Percentiles rank a stretch among this genome's conserved stretches.
Conservation (phyloP, 1,140 invertebrate genomes). For the Lepidostoma basale region DNA sequence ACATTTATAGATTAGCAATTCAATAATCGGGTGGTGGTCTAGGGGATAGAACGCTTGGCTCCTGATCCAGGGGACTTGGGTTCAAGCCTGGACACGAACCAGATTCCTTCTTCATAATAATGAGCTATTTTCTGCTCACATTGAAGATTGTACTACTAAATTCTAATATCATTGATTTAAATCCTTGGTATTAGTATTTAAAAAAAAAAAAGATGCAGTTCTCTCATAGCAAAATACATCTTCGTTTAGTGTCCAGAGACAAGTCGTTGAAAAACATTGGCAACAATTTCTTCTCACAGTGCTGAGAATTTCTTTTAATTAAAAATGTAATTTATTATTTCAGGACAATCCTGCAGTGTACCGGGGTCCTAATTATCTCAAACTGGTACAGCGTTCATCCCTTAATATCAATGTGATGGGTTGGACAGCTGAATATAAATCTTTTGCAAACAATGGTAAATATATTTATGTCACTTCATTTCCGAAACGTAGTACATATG, state of each 20-base stretch:
- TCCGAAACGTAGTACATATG: too few species aligned
- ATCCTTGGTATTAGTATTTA: not conserved
- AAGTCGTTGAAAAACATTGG: too few species aligned
- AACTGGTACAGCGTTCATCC: slow-evolving; percentile 27
- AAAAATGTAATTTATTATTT: too few species aligned
- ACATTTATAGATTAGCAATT: too few species aligned
- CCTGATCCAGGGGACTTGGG: too few species aligned
- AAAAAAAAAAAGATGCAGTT: not conserved
- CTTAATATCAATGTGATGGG: slow-evolving; percentile 22
- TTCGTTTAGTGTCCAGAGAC: too few species aligned
- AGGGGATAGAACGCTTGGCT: too few species aligned
- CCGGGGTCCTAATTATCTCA: slow-evolving; percentile 9
- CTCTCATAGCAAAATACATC: not conserved
- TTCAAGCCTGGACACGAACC: too few species aligned
- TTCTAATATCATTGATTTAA: not conserved
- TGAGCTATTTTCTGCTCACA: too few species aligned
- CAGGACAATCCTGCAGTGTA: not conserved
- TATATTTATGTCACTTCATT: not conserved
- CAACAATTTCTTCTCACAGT: too few species aligned
- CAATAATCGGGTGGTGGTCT: too few species aligned
- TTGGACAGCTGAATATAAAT: slow-evolving; percentile 12
- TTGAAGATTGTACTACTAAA: not conserved
- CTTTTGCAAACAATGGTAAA: not conserved
- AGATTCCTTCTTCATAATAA: too few species aligned
- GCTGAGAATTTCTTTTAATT: not conserved